Evolutionary conservation across 2,888 invertebrate genomes (phyloP).

Genomic region (Stegana nigrithorax): DNA sequence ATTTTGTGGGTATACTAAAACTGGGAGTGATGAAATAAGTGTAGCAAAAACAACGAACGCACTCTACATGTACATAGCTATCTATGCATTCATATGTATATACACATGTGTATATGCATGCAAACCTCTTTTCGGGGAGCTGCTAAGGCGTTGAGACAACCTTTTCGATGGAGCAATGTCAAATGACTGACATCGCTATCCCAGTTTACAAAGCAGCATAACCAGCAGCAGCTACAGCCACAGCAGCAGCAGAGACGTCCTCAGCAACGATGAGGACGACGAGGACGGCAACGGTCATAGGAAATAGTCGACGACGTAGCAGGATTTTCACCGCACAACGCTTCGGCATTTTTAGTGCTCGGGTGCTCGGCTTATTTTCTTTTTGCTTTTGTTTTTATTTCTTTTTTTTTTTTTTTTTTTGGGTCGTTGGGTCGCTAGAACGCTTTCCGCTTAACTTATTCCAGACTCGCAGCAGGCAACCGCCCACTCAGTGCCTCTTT

Average conservation of each 20-base stretch:
- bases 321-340: constrained; percentile 1
- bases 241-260: neutral
- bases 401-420: neutral
- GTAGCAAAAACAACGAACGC: constrained; percentile 29
- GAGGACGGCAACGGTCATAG: neutral
- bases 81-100: too few relatives aligned
- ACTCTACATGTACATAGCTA: neutral
- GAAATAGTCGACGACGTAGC: constrained; percentile 14
- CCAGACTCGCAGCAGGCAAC: neutral
- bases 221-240: constrained; percentile 16
- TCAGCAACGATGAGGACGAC: neutral
- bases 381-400: neutral
- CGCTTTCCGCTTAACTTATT: neutral
- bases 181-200: constrained; percentile 56
- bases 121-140: constrained; percentile 1
- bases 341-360: constrained; percentile 8
- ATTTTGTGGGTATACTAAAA: constrained; percentile 42
- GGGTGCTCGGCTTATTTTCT: neutral
- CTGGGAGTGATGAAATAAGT: constrained; percentile 33
- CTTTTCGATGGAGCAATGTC: constrained; percentile 65
- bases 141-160: constrained; percentile 51
- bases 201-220: constrained; percentile 29
- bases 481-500: neutral
- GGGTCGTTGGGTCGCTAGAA: constrained; percentile 10
- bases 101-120: too few relatives aligned